These are phyloP conservation scores for Notospermus geniculatus DNA, from an alignment of 1,140 invertebrate species.

Conservation along the genomic window DNA sequence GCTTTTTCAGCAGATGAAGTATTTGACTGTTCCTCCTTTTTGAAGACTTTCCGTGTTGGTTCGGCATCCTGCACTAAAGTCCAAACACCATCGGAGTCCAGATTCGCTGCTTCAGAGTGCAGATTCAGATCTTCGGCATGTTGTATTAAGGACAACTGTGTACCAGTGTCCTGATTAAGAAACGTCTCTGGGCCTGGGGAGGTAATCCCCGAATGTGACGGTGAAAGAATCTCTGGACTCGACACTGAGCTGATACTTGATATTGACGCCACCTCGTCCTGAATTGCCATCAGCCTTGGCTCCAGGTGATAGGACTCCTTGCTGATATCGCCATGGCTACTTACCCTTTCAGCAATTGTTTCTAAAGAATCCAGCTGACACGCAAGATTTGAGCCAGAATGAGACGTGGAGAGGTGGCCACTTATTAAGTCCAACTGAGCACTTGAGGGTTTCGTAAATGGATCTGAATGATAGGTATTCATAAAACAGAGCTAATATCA, in stretches of 20 bases:
- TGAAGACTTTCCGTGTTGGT: not conserved
- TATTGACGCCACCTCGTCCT: slow-evolving; percentile 7
- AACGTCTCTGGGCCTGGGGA: slow-evolving; percentile 22
- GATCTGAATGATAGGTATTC: too few relatives aligned
- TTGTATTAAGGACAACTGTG: slow-evolving; percentile 35
- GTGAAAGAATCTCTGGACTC: slow-evolving; percentile 22
- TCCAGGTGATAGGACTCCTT: too few relatives aligned
- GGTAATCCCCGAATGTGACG: slow-evolving; percentile 20
- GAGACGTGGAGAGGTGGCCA: too few relatives aligned
- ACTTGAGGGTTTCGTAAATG: too few relatives aligned
- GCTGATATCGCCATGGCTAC: too few relatives aligned
- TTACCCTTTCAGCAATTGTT: too few relatives aligned
- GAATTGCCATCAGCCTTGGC: not conserved
- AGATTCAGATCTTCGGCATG: slow-evolving; percentile 32
- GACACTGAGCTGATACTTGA: slow-evolving; percentile 12
- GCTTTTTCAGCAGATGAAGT: slow-evolving; percentile 26
- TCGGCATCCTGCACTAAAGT: not conserved
- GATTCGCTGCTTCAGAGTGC: slow-evolving; percentile 23
- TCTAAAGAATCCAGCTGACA: too few relatives aligned
- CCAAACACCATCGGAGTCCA: slow-evolving; percentile 19
- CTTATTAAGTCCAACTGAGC: too few relatives aligned
- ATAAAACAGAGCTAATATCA: too few relatives aligned
- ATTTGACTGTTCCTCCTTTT: not conserved
- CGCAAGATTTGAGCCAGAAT: too few relatives aligned
- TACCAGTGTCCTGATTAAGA: slow-evolving; percentile 28